phyloP scores from a whole-genome alignment of 2,888 invertebrate species.

The Drosophila mettleri region DNA sequence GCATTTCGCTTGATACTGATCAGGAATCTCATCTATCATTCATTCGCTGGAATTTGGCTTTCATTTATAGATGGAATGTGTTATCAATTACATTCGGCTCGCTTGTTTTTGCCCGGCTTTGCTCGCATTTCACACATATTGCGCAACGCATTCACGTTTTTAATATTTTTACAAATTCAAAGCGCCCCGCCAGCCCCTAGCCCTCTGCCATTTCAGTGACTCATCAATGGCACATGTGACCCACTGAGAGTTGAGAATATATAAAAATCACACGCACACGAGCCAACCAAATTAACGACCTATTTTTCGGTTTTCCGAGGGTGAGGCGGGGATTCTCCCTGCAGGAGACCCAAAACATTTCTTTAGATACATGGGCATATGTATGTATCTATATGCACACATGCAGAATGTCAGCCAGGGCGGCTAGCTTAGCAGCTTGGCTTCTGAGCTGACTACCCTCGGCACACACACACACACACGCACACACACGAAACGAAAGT shows the following conservation, averaged over 20 bases:
- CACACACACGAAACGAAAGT: constrained; percentile 44
- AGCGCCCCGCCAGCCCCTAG: background rate
- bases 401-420: constrained; percentile 16
- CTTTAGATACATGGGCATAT: constrained; percentile 15
- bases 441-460: constrained; percentile 12
- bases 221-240: constrained; percentile 77
- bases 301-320: constrained; percentile 69
- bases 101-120: background rate
- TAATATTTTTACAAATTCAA: constrained; percentile 41
- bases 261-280: constrained; percentile 25
- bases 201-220: constrained; percentile 41
- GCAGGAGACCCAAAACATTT: background rate
- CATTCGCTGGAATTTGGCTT: background rate
- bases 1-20: constrained; percentile 1
- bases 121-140: constrained; percentile 6
- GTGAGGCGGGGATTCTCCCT: background rate
- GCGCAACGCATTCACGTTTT: constrained; percentile 52
- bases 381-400: constrained; percentile 24
- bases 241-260: constrained; percentile 32
- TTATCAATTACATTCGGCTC: constrained; percentile 15
- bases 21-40: constrained; percentile 6
- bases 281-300: constrained; percentile 70
- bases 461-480: constrained; percentile 24
- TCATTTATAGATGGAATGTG: background rate
- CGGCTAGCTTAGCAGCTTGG: constrained; percentile 12